phyloP scores from a whole-genome alignment of 2,888 invertebrate species.

The Coecobrya sp. region DNA sequence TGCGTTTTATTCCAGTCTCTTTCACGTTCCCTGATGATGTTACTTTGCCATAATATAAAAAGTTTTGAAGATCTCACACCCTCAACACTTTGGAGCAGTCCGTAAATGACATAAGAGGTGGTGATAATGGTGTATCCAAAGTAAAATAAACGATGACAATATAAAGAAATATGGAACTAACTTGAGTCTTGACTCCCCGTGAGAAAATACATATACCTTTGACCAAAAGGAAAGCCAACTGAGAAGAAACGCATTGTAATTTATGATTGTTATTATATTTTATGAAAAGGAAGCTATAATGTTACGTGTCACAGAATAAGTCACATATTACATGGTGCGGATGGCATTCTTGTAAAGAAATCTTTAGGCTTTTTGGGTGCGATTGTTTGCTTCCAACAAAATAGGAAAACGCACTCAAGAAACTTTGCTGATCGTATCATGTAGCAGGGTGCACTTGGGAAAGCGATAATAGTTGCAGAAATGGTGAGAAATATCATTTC shows the following conservation, averaged over 20 bases:
- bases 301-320: no score
- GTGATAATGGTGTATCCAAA: constrained; percentile 11
- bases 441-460: background rate
- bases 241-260: constrained; percentile 13
- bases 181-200: background rate
- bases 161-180: constrained; percentile 41
- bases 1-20: background rate
- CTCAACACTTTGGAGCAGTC: background rate
- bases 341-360: no score
- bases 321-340: no score
- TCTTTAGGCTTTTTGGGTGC: background rate
- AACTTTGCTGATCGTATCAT: background rate
- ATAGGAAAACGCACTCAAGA: background rate
- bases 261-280: background rate
- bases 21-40: background rate
- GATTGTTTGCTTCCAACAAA: background rate
- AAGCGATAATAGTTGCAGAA: no score
- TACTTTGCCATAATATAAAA: background rate
- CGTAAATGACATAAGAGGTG: constrained; percentile 18
- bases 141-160: constrained; percentile 59
- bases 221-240: background rate
- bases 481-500: background rate
- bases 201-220: constrained; percentile 32
- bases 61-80: background rate
- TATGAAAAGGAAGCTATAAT: background rate